A percentile compares a stretch with the other conserved stretches of the same genome.
Evolutionary conservation across 2,797 vertebrate genomes (phyloP).

Genomic region (Ibycter americanus): DNA sequence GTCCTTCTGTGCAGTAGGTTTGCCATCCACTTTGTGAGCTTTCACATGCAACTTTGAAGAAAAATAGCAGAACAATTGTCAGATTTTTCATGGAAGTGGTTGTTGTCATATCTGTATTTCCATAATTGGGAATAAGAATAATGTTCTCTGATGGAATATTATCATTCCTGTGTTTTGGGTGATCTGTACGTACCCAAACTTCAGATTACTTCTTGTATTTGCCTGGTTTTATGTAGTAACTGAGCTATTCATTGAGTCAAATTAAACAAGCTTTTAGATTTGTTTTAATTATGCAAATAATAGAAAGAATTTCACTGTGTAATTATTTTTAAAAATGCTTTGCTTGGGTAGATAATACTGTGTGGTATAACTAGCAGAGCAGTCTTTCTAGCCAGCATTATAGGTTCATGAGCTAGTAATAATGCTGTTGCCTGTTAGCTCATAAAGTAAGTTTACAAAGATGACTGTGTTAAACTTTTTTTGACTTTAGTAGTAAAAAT

Average conservation of each 20-base stretch:
- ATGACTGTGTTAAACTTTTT: not conserved
- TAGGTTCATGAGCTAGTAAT: not conserved
- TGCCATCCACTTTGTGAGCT: not conserved
- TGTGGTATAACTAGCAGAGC: not conserved
- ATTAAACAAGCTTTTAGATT: not conserved
- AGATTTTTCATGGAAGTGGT: not conserved
- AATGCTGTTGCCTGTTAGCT: not conserved
- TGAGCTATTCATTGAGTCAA: not conserved
- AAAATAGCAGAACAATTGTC: not conserved
- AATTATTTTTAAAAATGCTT: not conserved
- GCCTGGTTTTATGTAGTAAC: not conserved
- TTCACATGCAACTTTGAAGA: not conserved
- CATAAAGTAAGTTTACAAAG: not conserved
- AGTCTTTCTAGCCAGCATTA: not conserved
- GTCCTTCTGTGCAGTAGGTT: not conserved
- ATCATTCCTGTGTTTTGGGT: not conserved
- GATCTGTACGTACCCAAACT: not conserved
- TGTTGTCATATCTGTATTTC: not conserved
- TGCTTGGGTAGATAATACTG: not conserved
- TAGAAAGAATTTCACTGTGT: not conserved
- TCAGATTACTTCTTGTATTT: not conserved
- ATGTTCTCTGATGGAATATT: not conserved
- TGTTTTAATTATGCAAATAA: not conserved
- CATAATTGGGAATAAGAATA: not conserved
- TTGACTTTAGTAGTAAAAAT: not conserved